Evolutionary conservation across 30 jellyfish, hydroid and myxozoan genomes (phyloP).

Genomic region (Cassiopea andromeda): DNA sequence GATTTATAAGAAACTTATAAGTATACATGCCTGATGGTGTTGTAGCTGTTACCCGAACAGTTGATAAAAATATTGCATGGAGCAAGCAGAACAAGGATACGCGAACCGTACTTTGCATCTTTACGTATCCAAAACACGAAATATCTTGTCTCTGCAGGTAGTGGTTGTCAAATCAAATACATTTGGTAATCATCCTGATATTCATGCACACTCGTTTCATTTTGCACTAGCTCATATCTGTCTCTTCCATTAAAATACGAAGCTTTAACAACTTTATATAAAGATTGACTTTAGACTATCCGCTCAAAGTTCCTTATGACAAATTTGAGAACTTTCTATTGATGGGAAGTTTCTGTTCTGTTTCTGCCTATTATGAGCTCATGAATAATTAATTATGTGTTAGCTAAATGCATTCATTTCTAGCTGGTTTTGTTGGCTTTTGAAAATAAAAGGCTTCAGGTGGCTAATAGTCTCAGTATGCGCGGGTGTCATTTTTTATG

Average conservation of each 20-base stretch:
- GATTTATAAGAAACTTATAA: neutral
- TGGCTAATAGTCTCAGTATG: constrained; percentile 38
- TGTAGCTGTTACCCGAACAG: neutral
- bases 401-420: constrained; percentile 44
- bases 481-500: constrained; percentile 29
- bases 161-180: neutral
- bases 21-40: constrained; percentile 28
- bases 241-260: neutral
- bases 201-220: neutral
- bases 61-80: neutral
- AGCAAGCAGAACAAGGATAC: neutral
- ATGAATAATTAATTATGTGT: constrained; percentile 38
- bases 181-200: neutral
- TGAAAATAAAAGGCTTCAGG: constrained; percentile 44
- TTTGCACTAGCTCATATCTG: neutral
- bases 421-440: constrained; percentile 55
- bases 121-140: constrained; percentile 2
- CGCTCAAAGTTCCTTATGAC: neutral
- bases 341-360: neutral
- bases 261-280: neutral
- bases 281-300: neutral
- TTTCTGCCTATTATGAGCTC: constrained; percentile 45
- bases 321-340: neutral
- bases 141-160: neutral
- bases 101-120: constrained; percentile 1